These are phyloP conservation scores for Saiga tatarica DNA, from an alignment of 2,113 vertebrate genomes.

Conservation along the genomic window DNA sequence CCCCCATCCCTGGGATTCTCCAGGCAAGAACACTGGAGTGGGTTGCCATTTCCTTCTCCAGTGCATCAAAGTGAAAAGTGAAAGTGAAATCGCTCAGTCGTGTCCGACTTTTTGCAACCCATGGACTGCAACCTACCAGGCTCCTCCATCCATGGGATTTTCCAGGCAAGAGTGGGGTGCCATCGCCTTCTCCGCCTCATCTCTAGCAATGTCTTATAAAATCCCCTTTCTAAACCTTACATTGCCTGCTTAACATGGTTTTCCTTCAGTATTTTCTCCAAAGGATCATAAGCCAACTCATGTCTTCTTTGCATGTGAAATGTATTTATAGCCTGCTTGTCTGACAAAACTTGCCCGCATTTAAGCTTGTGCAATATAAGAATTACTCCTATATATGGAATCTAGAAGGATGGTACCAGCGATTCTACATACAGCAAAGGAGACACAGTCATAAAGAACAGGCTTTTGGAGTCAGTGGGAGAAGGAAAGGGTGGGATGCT, in stretches of 20 bases:
- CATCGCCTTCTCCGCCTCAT: neutral
- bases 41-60: too few species aligned
- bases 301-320: neutral
- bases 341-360: neutral
- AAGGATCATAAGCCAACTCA: neutral
- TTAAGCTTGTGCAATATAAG: neutral
- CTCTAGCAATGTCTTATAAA: neutral
- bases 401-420: neutral
- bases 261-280: neutral
- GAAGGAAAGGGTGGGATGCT: neutral
- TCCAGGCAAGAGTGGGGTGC: too few species aligned
- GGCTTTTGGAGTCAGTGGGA: neutral
- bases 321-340: neutral
- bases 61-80: too few species aligned
- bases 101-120: too few species aligned
- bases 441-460: neutral
- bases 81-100: too few species aligned
- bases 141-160: too few species aligned
- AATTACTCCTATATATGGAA: neutral
- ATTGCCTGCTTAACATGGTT: neutral
- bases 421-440: neutral
- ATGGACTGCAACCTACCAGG: too few species aligned
- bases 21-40: too few species aligned
- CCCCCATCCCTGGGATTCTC: too few species aligned
- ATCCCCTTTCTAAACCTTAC: neutral